Percentiles rank a stretch among this genome's conserved stretches.
phyloP scores from a whole-genome alignment of 2,113 vertebrate species.

The Panurus biarmicus region DNA sequence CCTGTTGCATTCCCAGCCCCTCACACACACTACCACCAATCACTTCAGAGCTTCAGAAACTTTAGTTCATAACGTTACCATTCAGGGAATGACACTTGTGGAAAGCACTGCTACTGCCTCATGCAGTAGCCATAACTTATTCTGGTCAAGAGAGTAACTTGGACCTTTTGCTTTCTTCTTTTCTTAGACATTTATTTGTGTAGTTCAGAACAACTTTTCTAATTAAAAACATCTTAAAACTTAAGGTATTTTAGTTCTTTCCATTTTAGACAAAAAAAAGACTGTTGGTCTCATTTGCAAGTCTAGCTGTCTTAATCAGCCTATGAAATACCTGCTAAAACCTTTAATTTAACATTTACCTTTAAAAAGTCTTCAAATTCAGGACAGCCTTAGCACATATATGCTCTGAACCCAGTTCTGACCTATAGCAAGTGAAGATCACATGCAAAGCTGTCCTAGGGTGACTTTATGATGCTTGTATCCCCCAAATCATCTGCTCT shows the following conservation, averaged over 20 bases:
- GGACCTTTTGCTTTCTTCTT: background rate
- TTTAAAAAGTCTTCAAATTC: background rate
- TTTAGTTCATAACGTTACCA: background rate
- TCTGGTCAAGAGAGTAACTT: background rate
- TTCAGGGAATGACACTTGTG: background rate
- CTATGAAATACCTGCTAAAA: background rate
- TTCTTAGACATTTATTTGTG: background rate
- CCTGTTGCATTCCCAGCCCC: background rate
- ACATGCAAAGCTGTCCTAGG: no score
- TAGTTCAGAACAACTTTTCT: background rate
- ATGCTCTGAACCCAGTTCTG: background rate
- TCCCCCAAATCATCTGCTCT: no score
- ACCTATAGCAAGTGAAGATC: background rate
- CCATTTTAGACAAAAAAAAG: background rate
- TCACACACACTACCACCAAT: rapidly evolving
- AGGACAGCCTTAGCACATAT: background rate
- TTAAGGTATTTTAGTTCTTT: background rate
- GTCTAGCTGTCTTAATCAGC: background rate
- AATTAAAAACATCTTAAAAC: background rate
- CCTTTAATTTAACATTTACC: background rate
- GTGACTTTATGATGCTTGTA: no score
- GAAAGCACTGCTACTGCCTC: background rate
- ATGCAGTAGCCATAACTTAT: background rate
- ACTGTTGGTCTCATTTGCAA: background rate
- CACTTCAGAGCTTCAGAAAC: background rate